Percentiles rank a stretch among this genome's conserved stretches.
Evolutionary conservation across 2,888 invertebrate genomes (phyloP).

Genomic region (Acanthopleura granulata): DNA sequence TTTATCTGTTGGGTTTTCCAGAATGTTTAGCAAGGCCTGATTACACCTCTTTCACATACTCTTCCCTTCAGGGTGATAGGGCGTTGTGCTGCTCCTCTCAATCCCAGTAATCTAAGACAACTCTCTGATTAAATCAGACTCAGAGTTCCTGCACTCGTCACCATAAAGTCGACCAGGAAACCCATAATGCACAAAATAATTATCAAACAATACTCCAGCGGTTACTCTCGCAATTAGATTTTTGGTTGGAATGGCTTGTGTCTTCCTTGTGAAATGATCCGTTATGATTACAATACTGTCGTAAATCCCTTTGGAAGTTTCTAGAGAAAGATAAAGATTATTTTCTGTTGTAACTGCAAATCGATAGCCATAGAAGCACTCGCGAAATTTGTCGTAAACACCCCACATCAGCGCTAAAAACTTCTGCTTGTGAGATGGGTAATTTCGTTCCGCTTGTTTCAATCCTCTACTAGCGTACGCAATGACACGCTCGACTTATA

Average conservation of each 20-base stretch:
- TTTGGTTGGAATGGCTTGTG: constrained; percentile 15
- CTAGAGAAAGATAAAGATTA: neutral
- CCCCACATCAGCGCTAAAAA: constrained; percentile 31
- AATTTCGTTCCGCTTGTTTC: constrained; percentile 32
- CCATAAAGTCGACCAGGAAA: neutral
- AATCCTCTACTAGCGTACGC: constrained; percentile 33
- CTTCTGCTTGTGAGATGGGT: constrained; percentile 29
- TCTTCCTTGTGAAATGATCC: neutral
- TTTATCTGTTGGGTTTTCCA: too few relatives aligned
- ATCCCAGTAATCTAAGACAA: too few relatives aligned
- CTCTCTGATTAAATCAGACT: too few relatives aligned
- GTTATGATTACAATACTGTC: neutral
- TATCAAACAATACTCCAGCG: neutral
- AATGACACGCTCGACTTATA: constrained; percentile 33
- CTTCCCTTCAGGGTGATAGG: too few relatives aligned
- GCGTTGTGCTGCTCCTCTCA: too few relatives aligned
- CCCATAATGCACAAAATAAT: neutral
- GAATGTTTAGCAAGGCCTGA: too few relatives aligned
- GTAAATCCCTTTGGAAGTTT: neutral
- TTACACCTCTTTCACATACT: too few relatives aligned
- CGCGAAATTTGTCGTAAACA: constrained; percentile 28
- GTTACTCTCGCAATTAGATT: neutral
- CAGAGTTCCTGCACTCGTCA: constrained; percentile 1
- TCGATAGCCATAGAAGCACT: constrained; percentile 26
- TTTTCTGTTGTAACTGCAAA: constrained; percentile 23